A percentile compares a stretch with the other conserved stretches of the same genome.
phyloP scores from a whole-genome alignment of 2,888 invertebrate genomes.

The Colostygia pectinataria region DNA sequence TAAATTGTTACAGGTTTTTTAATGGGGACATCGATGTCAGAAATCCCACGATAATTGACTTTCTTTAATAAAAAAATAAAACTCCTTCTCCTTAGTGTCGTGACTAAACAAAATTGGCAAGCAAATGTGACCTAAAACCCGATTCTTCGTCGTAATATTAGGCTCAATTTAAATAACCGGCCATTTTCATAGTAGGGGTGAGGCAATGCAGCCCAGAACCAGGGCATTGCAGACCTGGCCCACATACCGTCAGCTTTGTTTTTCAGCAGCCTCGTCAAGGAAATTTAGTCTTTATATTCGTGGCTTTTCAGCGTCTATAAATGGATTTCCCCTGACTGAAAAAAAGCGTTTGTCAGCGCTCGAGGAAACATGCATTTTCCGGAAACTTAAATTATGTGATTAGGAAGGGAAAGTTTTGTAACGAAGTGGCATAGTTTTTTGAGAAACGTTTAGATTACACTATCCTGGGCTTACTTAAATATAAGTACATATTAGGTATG shows the following conservation, averaged over 20 bases:
- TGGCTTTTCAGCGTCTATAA: slow-evolving; percentile 33
- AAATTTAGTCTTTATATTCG: slow-evolving; percentile 50
- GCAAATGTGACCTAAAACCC: slow-evolving; percentile 13
- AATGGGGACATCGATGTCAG: too few relatives aligned
- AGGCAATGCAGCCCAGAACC: slow-evolving; percentile 59
- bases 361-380: slow-evolving; percentile 25
- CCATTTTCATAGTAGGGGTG: slow-evolving; percentile 41
- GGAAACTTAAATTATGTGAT: slow-evolving; percentile 19
- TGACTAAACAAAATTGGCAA: slow-evolving; percentile 9
- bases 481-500: too few relatives aligned
- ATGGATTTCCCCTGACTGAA: slow-evolving; percentile 39
- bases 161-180: slow-evolving; percentile 26
- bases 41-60: too few relatives aligned
- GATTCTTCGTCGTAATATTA: slow-evolving; percentile 19
- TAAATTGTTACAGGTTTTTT: too few relatives aligned
- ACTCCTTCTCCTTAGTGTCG: too few relatives aligned
- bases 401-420: slow-evolving; percentile 12
- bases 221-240: slow-evolving; percentile 75
- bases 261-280: slow-evolving; percentile 47
- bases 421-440: too few relatives aligned
- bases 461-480: too few relatives aligned
- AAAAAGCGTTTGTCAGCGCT: slow-evolving; percentile 22
- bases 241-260: slow-evolving; percentile 59
- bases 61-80: too few relatives aligned
- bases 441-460: too few relatives aligned